A percentile compares a stretch with the other conserved stretches of the same genome.
Conservation (phyloP, 2,113 vertebrate genomes). For the Terrapene triunguis region DNA sequence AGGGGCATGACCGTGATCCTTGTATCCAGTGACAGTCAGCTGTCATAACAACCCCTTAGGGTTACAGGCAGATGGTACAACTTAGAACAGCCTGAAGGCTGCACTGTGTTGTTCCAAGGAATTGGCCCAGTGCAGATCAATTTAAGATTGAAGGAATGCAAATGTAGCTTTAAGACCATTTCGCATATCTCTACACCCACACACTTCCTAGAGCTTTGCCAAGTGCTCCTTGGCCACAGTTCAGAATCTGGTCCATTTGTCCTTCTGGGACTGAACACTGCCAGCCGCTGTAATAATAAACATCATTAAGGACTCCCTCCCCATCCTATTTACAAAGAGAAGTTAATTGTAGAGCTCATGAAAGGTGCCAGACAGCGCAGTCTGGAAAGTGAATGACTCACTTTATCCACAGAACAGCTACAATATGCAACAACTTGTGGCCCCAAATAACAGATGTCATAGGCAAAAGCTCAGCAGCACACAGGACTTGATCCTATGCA, state of each 20-base stretch:
- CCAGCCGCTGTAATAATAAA: not conserved
- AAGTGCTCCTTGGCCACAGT: not conserved
- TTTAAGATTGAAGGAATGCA: not conserved
- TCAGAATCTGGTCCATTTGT: not conserved
- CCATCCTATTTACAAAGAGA: not conserved
- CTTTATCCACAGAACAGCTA: not conserved
- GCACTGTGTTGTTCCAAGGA: not conserved
- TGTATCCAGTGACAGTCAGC: not conserved
- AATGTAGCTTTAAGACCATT: not conserved
- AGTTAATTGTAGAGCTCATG: not conserved
- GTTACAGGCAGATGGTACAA: not conserved
- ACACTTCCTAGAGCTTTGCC: not conserved
- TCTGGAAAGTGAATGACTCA: not conserved
- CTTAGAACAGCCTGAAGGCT: not conserved
- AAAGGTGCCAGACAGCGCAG: not conserved
- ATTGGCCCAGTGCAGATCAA: not conserved
- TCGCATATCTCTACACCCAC: not conserved
- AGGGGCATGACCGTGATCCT: not conserved
- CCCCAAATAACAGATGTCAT: not conserved
- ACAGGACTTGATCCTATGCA: not conserved
- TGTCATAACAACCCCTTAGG: accelerated
- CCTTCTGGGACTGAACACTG: not conserved
- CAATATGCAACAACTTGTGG: not conserved
- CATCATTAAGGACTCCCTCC: not conserved
- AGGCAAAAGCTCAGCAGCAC: not conserved